Conservation (phyloP, 2,113 vertebrate genomes). For the Chlorocebus sabaeus region DNA sequence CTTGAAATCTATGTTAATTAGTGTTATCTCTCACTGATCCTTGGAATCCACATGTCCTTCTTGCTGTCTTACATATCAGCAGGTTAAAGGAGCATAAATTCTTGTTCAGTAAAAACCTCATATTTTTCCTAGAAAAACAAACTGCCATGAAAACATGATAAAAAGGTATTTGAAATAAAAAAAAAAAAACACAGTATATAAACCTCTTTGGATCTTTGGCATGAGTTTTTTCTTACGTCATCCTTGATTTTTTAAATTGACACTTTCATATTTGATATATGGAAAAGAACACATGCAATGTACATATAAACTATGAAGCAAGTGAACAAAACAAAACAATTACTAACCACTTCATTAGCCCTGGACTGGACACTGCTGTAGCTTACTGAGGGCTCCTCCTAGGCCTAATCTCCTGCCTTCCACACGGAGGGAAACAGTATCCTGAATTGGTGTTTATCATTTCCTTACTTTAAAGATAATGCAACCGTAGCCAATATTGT, state of each 20-base stretch:
- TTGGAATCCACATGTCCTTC: background rate
- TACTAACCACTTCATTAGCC: background rate
- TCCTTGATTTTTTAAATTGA: background rate
- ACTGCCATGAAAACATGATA: background rate
- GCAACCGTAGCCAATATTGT: background rate
- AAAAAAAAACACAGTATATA: background rate
- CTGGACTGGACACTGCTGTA: background rate
- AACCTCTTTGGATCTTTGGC: background rate
- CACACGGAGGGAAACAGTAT: background rate
- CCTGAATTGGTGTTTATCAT: background rate
- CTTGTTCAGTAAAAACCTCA: background rate
- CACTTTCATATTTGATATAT: background rate
- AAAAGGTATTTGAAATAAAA: background rate
- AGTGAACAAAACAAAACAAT: background rate
- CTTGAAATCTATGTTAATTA: background rate
- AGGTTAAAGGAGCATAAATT: constrained; percentile 5
- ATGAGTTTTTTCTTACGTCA: background rate
- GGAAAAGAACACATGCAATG: background rate
- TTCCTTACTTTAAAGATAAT: background rate
- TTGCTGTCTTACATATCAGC: background rate
- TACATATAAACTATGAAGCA: background rate
- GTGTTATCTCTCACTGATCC: background rate
- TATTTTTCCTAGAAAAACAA: background rate
- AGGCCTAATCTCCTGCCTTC: background rate
- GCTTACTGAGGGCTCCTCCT: background rate